Base-by-base conservation (phyloP, 1,140 invertebrate genomes). In the Diachasmimorpha longicaudata region DNA sequence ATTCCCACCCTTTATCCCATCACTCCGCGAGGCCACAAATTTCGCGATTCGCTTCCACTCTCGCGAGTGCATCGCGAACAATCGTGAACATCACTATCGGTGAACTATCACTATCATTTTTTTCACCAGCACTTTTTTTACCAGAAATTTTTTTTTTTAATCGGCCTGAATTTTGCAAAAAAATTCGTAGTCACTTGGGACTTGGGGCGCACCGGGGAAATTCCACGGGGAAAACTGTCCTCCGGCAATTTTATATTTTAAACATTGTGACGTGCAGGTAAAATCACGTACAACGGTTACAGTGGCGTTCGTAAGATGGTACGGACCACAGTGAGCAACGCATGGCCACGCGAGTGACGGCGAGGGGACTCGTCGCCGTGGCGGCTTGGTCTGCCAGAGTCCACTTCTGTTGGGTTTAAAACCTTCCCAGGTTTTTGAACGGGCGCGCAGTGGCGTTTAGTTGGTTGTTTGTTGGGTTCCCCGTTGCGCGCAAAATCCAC, bases 321-420 rank as follows among this genome's bases (percentile, higher is more conserved):
- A 46, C 73, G 69, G 63, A 68, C 25, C 77, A 63, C 70, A 72
- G 77, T 78, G 73, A 78, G 55, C 76, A 70, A 78, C 69, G 77
- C 77, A 78, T 78, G 73, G 77, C 77, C 77, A 78, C 74, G 66
- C 77, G 52, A 78, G 77, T 75, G 36, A 74, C 69, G 37, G 72
- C 70, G 76, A 78, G 73, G 73, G 52, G n/a, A 58, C 37, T 37
- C 74, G 69, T 52, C 52, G 70, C 23, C 11, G 31, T 66, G 52
- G 52, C 52, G 52, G 58, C 23, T 63, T 63, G 58, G 58, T 8
- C 58, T 23, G 10, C 23, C 2, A 63, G 21, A 63, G 58, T 25
- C 58, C 58, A 63, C 58, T 63, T 31, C 19, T 25, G 58, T 25
- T 63, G 23, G 52, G 1, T n/a, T 16, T 58, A 21, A 16, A 31